phyloP scores from a whole-genome alignment of 2,113 vertebrate genomes.

The Centropus unirufus region DNA sequence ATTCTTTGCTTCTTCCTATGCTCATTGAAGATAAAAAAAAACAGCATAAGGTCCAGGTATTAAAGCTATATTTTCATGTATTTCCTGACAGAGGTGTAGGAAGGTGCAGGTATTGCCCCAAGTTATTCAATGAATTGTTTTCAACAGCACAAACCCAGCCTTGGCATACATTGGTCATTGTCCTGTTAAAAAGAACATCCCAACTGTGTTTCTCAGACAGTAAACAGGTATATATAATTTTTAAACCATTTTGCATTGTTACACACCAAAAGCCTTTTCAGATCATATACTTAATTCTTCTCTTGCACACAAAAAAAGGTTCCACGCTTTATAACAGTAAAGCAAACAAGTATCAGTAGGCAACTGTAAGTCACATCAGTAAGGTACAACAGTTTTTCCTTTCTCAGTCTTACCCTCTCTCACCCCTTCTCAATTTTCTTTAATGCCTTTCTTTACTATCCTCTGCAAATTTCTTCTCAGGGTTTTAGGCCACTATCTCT shows the following conservation, averaged over 20 bases:
- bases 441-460: background rate
- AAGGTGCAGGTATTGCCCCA: background rate
- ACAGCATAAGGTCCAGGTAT: fast-evolving
- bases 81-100: background rate
- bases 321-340: background rate
- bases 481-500: background rate
- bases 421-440: background rate
- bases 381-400: background rate
- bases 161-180: background rate
- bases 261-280: background rate
- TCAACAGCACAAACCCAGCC: background rate
- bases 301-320: background rate
- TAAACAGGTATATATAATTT: background rate
- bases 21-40: background rate
- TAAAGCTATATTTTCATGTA: background rate
- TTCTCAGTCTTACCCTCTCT: background rate
- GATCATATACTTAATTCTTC: background rate
- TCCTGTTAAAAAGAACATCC: background rate
- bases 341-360: background rate
- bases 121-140: background rate
- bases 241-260: background rate
- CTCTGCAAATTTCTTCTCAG: background rate
- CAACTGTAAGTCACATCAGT: background rate
- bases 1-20: background rate
- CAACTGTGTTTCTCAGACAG: background rate